A percentile compares a stretch with the other conserved stretches of the same genome.
Conservation (phyloP, 1,140 invertebrate species). For the Coelopa frigida region DNA sequence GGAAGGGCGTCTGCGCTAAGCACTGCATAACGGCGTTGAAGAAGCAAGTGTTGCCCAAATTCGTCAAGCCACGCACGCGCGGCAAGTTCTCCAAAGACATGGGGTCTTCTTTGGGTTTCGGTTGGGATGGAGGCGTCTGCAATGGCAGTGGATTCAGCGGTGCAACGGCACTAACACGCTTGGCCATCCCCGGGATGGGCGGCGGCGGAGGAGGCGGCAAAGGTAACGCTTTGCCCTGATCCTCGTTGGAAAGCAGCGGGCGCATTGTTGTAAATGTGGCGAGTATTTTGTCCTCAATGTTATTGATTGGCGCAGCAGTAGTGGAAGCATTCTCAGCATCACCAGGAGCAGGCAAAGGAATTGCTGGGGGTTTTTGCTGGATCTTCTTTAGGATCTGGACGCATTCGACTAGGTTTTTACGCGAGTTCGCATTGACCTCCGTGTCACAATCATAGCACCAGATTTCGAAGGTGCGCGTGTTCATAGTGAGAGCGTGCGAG, state of each 20-base stretch:
- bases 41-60: conserved; percentile 94
- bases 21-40: conserved; percentile 94
- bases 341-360: too few relatives aligned
- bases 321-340: conserved; percentile 6
- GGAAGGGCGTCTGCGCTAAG: conserved; percentile 76
- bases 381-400: conserved; percentile 58
- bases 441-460: conserved; percentile 68
- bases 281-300: conserved; percentile 30
- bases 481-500: conserved; percentile 64
- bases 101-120: background rate
- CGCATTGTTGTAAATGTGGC: conserved; percentile 19
- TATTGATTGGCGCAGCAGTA: conserved; percentile 18
- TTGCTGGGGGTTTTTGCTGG: conserved; percentile 33
- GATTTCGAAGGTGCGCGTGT: conserved; percentile 63
- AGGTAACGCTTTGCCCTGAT: conserved; percentile 19
- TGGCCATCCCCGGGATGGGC: conserved; percentile 31
- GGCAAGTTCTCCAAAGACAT: conserved; percentile 38
- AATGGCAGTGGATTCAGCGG: background rate
- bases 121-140: background rate
- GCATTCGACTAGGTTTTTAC: conserved; percentile 57
- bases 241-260: conserved; percentile 19
- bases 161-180: conserved; percentile 17
- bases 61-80: conserved; percentile 62
- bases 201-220: conserved; percentile 16
- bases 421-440: conserved; percentile 50